Conservation (phyloP, 92 coral and sea anemone species). For the Isaurus tuberculatus region DNA sequence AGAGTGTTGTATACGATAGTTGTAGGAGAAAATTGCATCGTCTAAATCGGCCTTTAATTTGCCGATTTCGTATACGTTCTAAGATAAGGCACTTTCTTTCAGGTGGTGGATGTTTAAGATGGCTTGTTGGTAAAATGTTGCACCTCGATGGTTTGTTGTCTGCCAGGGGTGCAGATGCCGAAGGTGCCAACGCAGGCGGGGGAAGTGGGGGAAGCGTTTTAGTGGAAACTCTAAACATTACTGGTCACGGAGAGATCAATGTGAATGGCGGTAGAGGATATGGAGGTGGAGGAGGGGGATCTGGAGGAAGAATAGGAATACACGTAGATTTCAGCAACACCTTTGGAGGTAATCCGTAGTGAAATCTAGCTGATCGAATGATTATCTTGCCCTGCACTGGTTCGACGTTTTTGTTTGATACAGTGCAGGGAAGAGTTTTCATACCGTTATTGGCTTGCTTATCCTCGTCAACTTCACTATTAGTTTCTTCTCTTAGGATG, state of each 20-base stretch:
- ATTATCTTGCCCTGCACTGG: background rate
- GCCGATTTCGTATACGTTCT: background rate
- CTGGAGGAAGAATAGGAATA: constrained; percentile 59
- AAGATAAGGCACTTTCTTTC: background rate
- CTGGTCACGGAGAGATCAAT: constrained; percentile 72
- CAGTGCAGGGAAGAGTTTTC: background rate
- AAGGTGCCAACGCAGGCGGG: constrained; percentile 57
- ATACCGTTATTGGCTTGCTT: too few relatives aligned
- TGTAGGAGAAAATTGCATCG: too few relatives aligned
- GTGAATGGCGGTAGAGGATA: constrained; percentile 62
- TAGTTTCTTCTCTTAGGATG: too few relatives aligned
- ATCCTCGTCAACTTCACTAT: too few relatives aligned
- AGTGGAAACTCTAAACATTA: constrained; percentile 66
- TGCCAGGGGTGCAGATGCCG: background rate
- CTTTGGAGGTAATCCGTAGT: constrained; percentile 54
- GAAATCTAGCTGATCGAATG: background rate
- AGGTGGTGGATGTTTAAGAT: constrained; percentile 71
- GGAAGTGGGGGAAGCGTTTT: constrained; percentile 75
- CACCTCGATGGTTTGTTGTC: constrained; percentile 52
- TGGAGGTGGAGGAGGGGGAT: constrained; percentile 52
- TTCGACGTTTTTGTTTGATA: background rate
- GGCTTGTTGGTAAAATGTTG: constrained; percentile 55
- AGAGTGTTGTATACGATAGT: too few relatives aligned
- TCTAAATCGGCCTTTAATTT: too few relatives aligned
- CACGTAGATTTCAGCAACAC: constrained; percentile 73